Conservation (phyloP, 2,888 invertebrate genomes). For the Lasius platythorax region DNA sequence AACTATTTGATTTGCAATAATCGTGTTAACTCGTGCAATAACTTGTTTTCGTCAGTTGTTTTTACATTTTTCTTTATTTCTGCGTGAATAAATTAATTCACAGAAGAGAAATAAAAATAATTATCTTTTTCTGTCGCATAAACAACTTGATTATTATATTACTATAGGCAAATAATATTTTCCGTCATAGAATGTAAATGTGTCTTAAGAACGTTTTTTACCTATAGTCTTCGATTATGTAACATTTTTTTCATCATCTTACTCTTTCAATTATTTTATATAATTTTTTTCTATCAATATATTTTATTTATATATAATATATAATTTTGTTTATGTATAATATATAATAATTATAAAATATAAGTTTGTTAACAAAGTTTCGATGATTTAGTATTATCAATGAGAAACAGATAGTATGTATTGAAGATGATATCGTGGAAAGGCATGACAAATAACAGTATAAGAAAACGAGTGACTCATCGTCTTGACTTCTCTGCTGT, state of each 20-base stretch:
- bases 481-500: constrained; percentile 47
- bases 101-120: not conserved
- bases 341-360: too few relatives aligned
- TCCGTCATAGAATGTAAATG: not conserved
- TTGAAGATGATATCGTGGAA: not conserved
- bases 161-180: not conserved
- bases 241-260: not conserved
- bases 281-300: not conserved
- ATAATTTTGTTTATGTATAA: not conserved
- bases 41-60: not conserved
- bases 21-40: too few relatives aligned
- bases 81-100: not conserved
- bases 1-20: not conserved
- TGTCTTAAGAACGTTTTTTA: not conserved
- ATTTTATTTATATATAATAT: too few relatives aligned
- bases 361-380: not conserved
- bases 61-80: not conserved
- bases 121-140: not conserved
- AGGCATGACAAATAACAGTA: not conserved
- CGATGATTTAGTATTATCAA: not conserved
- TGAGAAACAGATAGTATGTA: not conserved
- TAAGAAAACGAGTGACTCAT: constrained; percentile 48
- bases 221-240: not conserved
- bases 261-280: not conserved
- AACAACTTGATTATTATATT: not conserved